Evolutionary conservation across 1,140 invertebrate genomes (phyloP).

Genomic region (Dinothrombium tinctorium): DNA sequence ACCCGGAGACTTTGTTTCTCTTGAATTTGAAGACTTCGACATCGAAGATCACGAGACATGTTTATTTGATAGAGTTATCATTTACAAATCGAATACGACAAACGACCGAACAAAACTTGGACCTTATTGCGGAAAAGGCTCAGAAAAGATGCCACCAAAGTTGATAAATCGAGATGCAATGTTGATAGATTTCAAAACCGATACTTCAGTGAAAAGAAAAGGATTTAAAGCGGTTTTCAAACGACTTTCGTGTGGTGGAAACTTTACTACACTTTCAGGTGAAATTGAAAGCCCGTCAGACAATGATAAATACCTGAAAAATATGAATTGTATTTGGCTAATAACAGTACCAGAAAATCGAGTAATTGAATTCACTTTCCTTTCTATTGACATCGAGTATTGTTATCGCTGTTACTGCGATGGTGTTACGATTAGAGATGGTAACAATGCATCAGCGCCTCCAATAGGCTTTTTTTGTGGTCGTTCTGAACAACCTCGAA

Average conservation of each 20-base stretch:
- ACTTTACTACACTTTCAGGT: slow-evolving; percentile 23
- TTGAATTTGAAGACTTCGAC: slow-evolving; percentile 20
- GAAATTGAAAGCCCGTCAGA: slow-evolving; percentile 20
- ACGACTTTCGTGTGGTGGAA: slow-evolving; percentile 32
- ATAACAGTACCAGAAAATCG: slow-evolving; percentile 41
- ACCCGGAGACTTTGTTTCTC: slow-evolving; percentile 18
- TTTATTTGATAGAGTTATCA: slow-evolving; percentile 18
- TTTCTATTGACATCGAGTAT: background rate
- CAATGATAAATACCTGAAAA: slow-evolving; percentile 20
- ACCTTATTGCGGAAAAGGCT: slow-evolving; percentile 23
- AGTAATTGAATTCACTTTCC: slow-evolving; percentile 30
- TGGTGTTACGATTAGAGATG: slow-evolving; percentile 34
- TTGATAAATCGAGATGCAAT: slow-evolving; percentile 18
- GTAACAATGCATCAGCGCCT: too few species aligned
- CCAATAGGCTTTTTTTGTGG: slow-evolving; percentile 37
- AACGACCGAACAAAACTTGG: slow-evolving; percentile 12
- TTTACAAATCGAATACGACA: slow-evolving; percentile 16
- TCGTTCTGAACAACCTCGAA: slow-evolving; percentile 24
- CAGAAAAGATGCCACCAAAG: slow-evolving; percentile 13
- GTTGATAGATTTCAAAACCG: slow-evolving; percentile 19
- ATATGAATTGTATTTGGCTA: slow-evolving; percentile 47
- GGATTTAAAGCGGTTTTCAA: slow-evolving; percentile 24
- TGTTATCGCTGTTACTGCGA: slow-evolving; percentile 24
- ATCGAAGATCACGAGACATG: slow-evolving; percentile 22
- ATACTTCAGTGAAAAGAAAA: slow-evolving; percentile 10